Evolutionary conservation across 2,797 vertebrate species (phyloP), one percentile per base, ranked within the genome.

Genomic region (Sebastes ruberrimus): DNA sequence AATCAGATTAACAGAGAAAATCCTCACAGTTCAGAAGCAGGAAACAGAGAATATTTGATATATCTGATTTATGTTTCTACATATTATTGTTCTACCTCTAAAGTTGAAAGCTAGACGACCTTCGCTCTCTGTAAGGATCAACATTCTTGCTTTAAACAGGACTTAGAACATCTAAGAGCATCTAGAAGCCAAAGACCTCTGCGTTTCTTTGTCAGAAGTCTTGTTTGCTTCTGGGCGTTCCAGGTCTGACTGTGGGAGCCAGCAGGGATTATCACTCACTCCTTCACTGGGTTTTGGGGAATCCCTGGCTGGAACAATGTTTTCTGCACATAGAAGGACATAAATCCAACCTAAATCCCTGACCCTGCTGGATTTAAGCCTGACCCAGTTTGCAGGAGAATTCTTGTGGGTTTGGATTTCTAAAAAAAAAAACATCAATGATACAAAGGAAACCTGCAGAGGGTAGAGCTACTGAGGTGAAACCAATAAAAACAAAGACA

Each of bases 271-370:
- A 86, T 46, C 79, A 22, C 49, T 57, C 74, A 0, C 59, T 69
- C 53, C 65, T 76, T n/a, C 30, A 8, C 63, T 38, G n/a, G 25
- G 18, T 25, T 82, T 60, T 5, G 49, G 63, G 80, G 66, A 76
- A 69, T 80, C 75, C 70, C 63, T 6, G n/a, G 32, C 63, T 6
- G 18, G 32, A 78, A 86, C 81, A 82, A 71, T 65, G 76, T 82
- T 76, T 55, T 30, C 42, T 3, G 10, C 46, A 78, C 65, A 70
- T 32, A 71, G 60, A 64, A 28, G 76, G 60, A 84, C 69, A 76
- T 23, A 80, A 89, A 85, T 83, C 87, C 77, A 33, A 13, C 0
- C 35, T 81, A 74, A 88, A 81, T 71, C 81, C 77, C 66, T 0
- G 75, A 82, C 59, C 80, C 84, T n/a, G 62, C 65, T 33, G 75